A percentile compares a stretch with the other conserved stretches of the same genome.
These are phyloP conservation scores for Ridgeia piscesae DNA, from an alignment of 1,140 invertebrate species.

Conservation along the genomic window DNA sequence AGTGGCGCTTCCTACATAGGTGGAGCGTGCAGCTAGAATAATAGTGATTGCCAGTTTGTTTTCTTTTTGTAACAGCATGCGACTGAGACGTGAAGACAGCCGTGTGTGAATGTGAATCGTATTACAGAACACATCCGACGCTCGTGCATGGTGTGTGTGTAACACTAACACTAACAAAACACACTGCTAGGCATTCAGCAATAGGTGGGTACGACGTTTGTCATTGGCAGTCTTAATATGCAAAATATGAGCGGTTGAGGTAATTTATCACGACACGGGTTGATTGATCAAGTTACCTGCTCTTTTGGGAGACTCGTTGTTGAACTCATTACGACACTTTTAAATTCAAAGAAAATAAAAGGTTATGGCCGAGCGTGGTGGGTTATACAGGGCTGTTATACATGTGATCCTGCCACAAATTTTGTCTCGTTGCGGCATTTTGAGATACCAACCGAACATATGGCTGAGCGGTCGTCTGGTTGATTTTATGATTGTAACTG, in stretches of 20 bases:
- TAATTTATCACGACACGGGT: not conserved
- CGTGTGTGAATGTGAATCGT: not conserved
- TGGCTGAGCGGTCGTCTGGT: no score
- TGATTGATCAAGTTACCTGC: not conserved
- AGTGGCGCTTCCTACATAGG: not conserved
- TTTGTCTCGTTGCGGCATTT: no score
- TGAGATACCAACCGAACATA: no score
- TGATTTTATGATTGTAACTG: no score
- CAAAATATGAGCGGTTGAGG: not conserved
- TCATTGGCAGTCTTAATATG: not conserved
- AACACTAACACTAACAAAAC: not conserved
- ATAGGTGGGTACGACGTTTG: not conserved
- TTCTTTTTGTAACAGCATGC: not conserved
- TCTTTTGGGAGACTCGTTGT: not conserved
- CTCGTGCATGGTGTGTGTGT: not conserved
- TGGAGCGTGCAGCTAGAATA: not conserved
- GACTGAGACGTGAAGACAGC: not conserved
- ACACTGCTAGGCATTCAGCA: not conserved
- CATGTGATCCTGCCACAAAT: no score
- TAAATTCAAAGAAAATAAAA: no score
- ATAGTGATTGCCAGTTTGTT: not conserved
- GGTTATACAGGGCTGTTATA: no score
- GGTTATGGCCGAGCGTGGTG: no score
- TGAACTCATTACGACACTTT: no score
- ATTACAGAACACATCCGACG: not conserved